Evolutionary conservation across 2,113 vertebrate genomes (phyloP).

Genomic region (Petaurus breviceps): DNA sequence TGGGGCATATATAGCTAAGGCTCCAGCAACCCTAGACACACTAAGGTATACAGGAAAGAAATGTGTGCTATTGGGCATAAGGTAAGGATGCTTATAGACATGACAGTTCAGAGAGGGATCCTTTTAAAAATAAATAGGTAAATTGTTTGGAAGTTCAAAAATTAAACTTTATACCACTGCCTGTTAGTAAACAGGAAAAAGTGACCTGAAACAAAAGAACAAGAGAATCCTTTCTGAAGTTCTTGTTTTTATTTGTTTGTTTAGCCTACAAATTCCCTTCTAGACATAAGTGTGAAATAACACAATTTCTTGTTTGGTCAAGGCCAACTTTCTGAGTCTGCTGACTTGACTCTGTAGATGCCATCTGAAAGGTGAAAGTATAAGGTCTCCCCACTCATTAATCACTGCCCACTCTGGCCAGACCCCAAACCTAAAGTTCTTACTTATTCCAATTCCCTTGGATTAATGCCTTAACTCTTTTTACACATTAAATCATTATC

Average conservation of each 20-base stretch:
- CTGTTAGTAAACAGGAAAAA: neutral
- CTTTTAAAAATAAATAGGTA: neutral
- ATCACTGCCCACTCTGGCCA: neutral
- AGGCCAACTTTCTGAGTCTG: neutral
- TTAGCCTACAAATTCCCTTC: neutral
- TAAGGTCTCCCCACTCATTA: neutral
- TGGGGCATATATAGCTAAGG: neutral
- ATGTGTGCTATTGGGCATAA: neutral
- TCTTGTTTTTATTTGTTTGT: neutral
- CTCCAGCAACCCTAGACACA: neutral
- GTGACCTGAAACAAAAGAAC: neutral
- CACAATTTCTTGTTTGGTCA: neutral
- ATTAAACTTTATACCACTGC: neutral
- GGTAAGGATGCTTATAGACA: neutral
- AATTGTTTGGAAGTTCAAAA: neutral
- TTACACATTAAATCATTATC: neutral
- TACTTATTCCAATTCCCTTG: neutral
- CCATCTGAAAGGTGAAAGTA: neutral
- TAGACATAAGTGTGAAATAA: neutral
- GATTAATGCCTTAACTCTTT: neutral
- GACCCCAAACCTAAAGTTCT: neutral
- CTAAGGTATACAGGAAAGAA: neutral
- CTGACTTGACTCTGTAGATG: neutral
- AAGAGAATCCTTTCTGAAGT: neutral
- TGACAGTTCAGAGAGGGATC: neutral